Evolutionary conservation across 2,888 invertebrate species (phyloP), one percentile per base, ranked within the genome.

Genomic region (Pseudanteris insignis): DNA sequence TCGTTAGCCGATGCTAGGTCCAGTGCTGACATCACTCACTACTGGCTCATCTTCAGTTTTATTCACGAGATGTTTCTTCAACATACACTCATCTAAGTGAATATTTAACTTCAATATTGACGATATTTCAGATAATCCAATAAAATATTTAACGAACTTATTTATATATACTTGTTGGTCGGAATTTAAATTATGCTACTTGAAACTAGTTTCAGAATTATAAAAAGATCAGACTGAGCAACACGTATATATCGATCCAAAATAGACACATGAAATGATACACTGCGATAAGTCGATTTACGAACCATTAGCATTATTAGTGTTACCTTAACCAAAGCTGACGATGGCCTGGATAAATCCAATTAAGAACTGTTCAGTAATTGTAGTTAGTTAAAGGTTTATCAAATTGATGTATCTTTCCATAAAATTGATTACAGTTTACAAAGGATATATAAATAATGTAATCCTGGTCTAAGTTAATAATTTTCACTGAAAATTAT

Each of bases 281-380:
- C 33, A 43, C 41, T 44, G 32, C 26, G 44, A 44, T 54, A 54
- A 36, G 53, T 54, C 44, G 54, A 46, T 54, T 54, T 46, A 54
- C 44, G 54, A 38, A 54, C 46, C 54, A 54, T 54, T 54, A 54
- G 44, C 54, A 54, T 38, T 54, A 44, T 38, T 40, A 30, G 30
- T 44, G 46, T 54, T 54, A 54, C 44, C 40, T 46, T 54, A 55
- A 55, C 47, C 36, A 55, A 40, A 55, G 40, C 55, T 55, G 55
- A 55, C 55, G 55, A 55, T 55, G 47, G 47, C 47, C 55, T 34
- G 12, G 34, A 34, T 40, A 47, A 47, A 55, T 55, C 55, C 47
- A 55, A 55, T 55, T 55, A 55, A 57, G 57, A 48, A 48, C 57
- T 57, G 40, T 32, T 57, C 43, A 26, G 41, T 48, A 41, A 40